Base-by-base conservation (phyloP, 2,113 vertebrate species). In the Ictidomys tridecemlineatus region DNA sequence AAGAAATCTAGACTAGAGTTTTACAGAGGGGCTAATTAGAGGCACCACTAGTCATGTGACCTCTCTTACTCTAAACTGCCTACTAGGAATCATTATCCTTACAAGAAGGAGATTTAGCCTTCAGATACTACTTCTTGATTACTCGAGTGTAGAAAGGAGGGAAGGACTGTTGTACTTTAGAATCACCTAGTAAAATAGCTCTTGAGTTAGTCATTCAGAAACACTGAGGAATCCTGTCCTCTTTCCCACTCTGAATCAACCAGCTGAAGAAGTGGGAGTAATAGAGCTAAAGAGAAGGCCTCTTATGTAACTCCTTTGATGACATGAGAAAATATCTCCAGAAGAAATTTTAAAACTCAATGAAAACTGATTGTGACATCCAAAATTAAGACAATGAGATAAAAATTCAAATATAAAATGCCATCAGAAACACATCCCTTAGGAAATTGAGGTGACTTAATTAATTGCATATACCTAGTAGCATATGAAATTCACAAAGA, bases 241-340 rank as follows among this genome's bases (percentile, higher is more conserved):
- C 48, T 93, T 93, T 86, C 63, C 28, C 12, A 77, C 30, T 90
- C 58, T 63, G 58, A 91, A 76, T 56, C 61, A 96, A 74, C n/a
- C 22, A 93, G 8, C 48, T 8, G 22, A 93, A 48, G n/a, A 94
- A 93, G 78, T 70, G 34, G 17, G 34, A 67, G 9, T 42, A 67
- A 32, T 53, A 24, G 39, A 32, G 78, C 45, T 74, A 65, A 92
- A 63, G 53, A 95, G 70, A 94, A 2, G 86, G 30, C 16, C 11
- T 84, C 28, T 96, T 92, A 72, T 37, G 10, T 90, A 92, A 93
- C 76, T 76, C 37, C 61, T 85, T 53, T 94, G 92, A 93, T 97
- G 80, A 85, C 85, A 89, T 51, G 89, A 67, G 93, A 98, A 96
- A 96, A 89, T 91, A 97, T 97, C 96, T 97, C 92, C 4, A 63